phyloP scores from a whole-genome alignment of 2,888 invertebrate species.

The Ornithoptera priamus region DNA sequence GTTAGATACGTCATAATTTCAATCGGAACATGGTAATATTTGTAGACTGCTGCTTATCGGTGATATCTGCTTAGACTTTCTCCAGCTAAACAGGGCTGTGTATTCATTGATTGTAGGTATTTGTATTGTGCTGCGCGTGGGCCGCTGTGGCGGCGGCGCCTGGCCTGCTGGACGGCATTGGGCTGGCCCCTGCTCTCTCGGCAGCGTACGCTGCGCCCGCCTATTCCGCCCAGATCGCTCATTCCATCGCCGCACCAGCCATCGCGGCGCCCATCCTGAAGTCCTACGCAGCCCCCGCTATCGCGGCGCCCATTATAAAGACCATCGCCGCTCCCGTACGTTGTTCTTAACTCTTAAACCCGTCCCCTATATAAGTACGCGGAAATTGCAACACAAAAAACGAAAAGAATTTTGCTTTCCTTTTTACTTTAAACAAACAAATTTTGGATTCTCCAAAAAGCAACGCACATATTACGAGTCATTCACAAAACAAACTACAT shows the following conservation, averaged over 20 bases:
- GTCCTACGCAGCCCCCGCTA: constrained; percentile 31
- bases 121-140: constrained; percentile 66
- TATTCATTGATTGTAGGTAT: constrained; percentile 48
- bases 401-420: not conserved
- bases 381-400: not conserved
- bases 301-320: constrained; percentile 12
- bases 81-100: not conserved
- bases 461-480: no score
- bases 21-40: no score
- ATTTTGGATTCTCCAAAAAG: no score
- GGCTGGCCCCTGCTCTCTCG: constrained; percentile 28
- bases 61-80: no score
- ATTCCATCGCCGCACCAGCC: constrained; percentile 38
- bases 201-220: constrained; percentile 34
- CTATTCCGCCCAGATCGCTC: constrained; percentile 38
- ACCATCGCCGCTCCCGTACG: constrained; percentile 32
- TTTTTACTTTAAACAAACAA: no score
- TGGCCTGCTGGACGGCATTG: constrained; percentile 49
- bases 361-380: not conserved
- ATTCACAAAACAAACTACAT: no score
- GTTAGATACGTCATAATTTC: no score
- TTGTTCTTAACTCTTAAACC: not conserved
- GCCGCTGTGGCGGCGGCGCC: constrained; percentile 60
- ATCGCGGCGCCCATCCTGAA: constrained; percentile 32
- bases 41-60: no score